phyloP scores from a whole-genome alignment of 2,113 vertebrate species.

The Tragelaphus buxtoni region DNA sequence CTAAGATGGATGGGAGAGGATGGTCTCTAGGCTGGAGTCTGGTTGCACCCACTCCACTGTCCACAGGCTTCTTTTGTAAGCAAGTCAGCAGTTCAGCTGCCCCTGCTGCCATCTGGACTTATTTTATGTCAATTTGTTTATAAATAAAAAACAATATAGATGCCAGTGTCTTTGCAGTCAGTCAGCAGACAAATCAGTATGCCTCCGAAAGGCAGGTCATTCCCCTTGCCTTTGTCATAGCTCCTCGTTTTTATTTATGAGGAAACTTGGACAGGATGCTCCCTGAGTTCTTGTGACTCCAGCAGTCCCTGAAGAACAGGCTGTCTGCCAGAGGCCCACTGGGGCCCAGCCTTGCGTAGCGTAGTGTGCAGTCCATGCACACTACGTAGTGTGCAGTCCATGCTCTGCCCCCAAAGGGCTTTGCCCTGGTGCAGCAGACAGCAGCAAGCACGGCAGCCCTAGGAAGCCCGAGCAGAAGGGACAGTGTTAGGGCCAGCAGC shows the following conservation, averaged over 20 bases:
- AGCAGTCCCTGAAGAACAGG: background rate
- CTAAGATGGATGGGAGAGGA: background rate
- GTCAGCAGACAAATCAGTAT: background rate
- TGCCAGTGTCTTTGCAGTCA: slow-evolving; percentile 26
- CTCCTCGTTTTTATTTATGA: background rate
- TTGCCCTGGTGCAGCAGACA: background rate
- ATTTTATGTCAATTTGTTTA: slow-evolving; percentile 79
- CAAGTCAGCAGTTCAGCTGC: slow-evolving; percentile 41
- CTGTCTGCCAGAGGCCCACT: background rate
- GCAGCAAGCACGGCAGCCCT: background rate
- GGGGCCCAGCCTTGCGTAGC: background rate
- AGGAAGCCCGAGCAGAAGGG: rapidly evolving
- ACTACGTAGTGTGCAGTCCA: too few relatives aligned
- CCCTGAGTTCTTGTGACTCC: background rate
- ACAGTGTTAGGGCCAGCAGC: background rate
- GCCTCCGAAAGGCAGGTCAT: background rate
- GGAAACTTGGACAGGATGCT: background rate
- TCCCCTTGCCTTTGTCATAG: background rate
- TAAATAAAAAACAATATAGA: slow-evolving; percentile 76
- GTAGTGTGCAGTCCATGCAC: too few relatives aligned
- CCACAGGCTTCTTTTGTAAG: slow-evolving; percentile 57
- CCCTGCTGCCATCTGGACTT: slow-evolving; percentile 75
- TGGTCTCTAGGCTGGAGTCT: background rate
- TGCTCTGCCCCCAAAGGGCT: background rate
- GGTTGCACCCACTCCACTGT: background rate